Evolutionary conservation across 2,113 vertebrate species (phyloP).

Genomic region (Thomomys bottae): DNA sequence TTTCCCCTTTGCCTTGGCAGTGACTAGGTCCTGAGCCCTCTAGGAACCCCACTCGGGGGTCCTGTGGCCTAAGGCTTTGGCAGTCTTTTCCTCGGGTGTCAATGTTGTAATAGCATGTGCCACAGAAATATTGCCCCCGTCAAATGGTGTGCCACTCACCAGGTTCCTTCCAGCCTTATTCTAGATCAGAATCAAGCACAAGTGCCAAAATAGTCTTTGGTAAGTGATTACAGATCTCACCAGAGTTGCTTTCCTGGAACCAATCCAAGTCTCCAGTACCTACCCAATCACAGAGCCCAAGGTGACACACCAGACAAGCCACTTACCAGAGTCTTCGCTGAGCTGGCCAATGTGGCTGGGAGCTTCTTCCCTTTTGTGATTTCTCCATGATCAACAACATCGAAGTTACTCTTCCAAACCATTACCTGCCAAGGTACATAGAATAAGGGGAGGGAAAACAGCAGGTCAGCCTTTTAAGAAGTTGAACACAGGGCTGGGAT

Average conservation of each 20-base stretch:
- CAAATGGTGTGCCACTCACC: too few species aligned
- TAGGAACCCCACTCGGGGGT: background rate
- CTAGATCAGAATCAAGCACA: background rate
- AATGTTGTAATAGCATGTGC: background rate
- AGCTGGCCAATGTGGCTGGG: conserved; percentile 61
- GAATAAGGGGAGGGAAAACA: background rate
- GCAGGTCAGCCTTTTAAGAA: too few species aligned
- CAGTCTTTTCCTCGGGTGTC: background rate
- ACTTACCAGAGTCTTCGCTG: conserved; percentile 75
- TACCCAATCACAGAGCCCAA: too few species aligned
- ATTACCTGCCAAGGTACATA: conserved; percentile 88
- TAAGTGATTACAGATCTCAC: background rate
- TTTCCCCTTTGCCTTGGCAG: background rate
- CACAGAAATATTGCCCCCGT: background rate
- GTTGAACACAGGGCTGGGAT: too few species aligned
- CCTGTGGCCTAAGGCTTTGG: background rate
- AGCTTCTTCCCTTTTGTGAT: conserved; percentile 78
- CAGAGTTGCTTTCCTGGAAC: background rate
- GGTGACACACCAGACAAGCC: background rate
- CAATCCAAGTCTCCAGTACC: background rate
- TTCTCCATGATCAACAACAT: conserved; percentile 83
- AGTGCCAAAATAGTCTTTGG: background rate
- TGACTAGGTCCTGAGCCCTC: conserved; percentile 24
- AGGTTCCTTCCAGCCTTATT: background rate
- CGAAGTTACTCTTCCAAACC: conserved; percentile 98